Percentiles rank a stretch among this genome's conserved stretches.
Conservation (phyloP, 2,888 invertebrate genomes). For the Spisula solida region DNA sequence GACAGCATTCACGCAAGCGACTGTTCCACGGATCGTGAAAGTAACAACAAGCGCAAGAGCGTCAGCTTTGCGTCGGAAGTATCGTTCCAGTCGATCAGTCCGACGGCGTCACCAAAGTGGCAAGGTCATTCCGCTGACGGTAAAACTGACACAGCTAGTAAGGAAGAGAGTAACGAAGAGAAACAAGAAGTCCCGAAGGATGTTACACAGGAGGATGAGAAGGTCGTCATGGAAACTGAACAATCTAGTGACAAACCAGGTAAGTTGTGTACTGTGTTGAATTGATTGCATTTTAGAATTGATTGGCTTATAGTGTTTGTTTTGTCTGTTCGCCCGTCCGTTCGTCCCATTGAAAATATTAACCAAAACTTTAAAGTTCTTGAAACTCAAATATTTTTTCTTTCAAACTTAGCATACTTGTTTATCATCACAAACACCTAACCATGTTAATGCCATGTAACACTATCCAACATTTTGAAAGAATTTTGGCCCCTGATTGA, state of each 20-base stretch:
- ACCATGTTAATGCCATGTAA: too few species aligned
- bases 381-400: too few species aligned
- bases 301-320: too few species aligned
- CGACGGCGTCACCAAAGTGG: constrained; percentile 75
- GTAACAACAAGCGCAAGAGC: constrained; percentile 80
- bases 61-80: constrained; percentile 87
- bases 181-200: constrained; percentile 46
- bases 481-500: too few species aligned
- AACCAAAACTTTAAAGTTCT: too few species aligned
- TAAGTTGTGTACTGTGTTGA: background rate
- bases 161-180: constrained; percentile 34
- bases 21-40: constrained; percentile 70
- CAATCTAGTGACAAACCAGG: background rate
- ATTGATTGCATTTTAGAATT: too few species aligned
- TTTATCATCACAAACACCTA: too few species aligned
- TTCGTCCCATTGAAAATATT: too few species aligned
- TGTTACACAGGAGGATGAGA: constrained; percentile 32
- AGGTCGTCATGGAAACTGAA: constrained; percentile 1
- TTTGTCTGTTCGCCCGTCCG: too few species aligned
- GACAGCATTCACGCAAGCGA: constrained; percentile 68
- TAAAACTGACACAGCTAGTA: background rate
- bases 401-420: too few species aligned
- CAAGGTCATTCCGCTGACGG: constrained; percentile 37
- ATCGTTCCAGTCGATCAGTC: constrained; percentile 85
- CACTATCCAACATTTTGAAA: too few species aligned